Base-by-base conservation (phyloP, 2,888 invertebrate species). In the Resseliella maxima region DNA sequence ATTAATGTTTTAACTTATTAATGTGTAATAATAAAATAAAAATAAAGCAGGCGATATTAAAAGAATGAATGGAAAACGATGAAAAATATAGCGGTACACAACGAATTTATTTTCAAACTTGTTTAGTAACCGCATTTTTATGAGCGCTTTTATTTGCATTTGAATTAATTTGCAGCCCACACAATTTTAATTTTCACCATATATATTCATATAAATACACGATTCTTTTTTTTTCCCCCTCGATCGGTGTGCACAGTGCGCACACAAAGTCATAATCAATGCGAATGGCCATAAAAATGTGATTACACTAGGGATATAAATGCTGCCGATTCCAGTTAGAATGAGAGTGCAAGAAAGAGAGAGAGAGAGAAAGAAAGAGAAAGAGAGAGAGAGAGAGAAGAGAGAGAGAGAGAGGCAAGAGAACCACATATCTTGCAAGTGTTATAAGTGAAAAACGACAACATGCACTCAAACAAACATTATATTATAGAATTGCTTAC, bases 141-240 rank as follows among this genome's bases (percentile, higher is more conserved):
- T 72, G 72, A 72, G 72, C 72, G 72, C 72, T 72, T 72, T 72
- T 72, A 72, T 72, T 72, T 72, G 72, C 72, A 72, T 72, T 72
- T 72, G 72, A 72, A 72, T 72, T 72, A 72, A 72, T 72, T 72
- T 72, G 27, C 72, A 18, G 31, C 72, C 72, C 72, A 72, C 72
- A 72, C 72, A 72, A 31, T 72, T 72, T 35, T 27, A 50, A 21
- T 59, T 59, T 59, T 59, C 24, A 6, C 46, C 18, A 2, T 59
- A 24, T 24, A 59, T 24, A 59, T 41, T 41, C 12, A 41, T 41
- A 8, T 8, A 41, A 8, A 41, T 41, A n/a, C n/a, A n/a, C n/a
- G n/a, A n/a, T n/a, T n/a, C 8, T 15, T 31, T 72, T 15, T 8
- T 31, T 72, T 72, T 1, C 31, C 31, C 12, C 15, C 15, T 35